A percentile compares a stretch with the other conserved stretches of the same genome.
phyloP scores from a whole-genome alignment of 2,888 invertebrate species.

The Diplolepis rosae region DNA sequence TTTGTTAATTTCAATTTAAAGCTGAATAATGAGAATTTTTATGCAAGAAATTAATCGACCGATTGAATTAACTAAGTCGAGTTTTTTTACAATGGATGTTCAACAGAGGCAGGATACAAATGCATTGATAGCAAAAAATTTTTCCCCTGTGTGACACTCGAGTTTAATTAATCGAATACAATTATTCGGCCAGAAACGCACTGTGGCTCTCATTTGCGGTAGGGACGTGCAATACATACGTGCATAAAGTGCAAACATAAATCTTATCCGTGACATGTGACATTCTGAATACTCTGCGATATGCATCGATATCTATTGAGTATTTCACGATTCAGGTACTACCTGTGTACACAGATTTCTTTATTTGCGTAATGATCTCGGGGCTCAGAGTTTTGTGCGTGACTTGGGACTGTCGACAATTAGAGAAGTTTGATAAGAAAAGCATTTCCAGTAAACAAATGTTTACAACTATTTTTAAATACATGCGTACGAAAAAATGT shows the following conservation, averaged over 20 bases:
- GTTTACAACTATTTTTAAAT: no score
- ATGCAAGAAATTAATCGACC: not conserved
- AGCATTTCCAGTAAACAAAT: not conserved
- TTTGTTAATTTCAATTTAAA: no score
- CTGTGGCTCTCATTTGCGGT: not conserved
- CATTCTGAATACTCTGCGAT: conserved; percentile 8
- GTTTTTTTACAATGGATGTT: no score
- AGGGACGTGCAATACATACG: conserved; percentile 24
- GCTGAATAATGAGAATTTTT: not conserved
- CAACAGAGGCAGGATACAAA: not conserved
- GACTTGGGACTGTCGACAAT: not conserved
- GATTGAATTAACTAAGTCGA: no score
- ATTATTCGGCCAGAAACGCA: conserved; percentile 35
- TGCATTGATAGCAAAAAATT: not conserved
- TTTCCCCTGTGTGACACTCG: not conserved
- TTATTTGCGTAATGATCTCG: conserved; percentile 13
- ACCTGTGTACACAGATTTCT: not conserved
- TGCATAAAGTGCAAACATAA: conserved; percentile 33
- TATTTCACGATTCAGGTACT: conserved; percentile 19
- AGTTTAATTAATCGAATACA: conserved; percentile 34
- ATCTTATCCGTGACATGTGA: conserved; percentile 27
- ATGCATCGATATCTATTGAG: not conserved
- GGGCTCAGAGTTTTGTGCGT: not conserved
- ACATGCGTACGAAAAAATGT: no score
- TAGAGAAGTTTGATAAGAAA: not conserved